Evolutionary conservation across 2,113 vertebrate genomes (phyloP).

Genomic region (Aspiorhynchus laticeps): DNA sequence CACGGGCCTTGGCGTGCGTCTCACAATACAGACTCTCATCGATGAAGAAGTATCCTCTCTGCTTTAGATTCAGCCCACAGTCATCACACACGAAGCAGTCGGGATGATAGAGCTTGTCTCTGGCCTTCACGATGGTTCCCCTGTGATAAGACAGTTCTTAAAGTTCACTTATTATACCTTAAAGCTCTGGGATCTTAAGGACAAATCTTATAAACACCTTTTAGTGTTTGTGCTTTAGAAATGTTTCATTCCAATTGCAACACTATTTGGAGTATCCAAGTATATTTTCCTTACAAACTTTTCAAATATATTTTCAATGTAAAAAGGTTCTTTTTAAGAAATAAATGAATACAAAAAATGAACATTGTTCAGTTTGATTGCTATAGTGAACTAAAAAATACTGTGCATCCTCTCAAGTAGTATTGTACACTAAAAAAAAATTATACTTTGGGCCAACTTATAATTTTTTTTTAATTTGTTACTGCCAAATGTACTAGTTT

Average conservation of each 20-base stretch:
- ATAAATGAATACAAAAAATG: too few relatives aligned
- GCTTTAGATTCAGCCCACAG: slow-evolving; percentile 93
- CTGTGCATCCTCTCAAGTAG: too few relatives aligned
- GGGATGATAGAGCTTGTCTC: slow-evolving; percentile 96
- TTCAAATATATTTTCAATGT: neutral
- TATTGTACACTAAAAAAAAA: too few relatives aligned
- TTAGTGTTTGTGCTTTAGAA: too few relatives aligned
- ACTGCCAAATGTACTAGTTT: too few relatives aligned
- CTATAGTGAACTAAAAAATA: too few relatives aligned
- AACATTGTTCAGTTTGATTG: neutral
- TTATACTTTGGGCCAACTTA: too few relatives aligned
- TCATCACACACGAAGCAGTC: slow-evolving; percentile 97
- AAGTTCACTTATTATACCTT: neutral
- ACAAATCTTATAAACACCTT: neutral
- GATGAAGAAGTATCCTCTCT: slow-evolving; percentile 95
- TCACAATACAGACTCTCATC: slow-evolving; percentile 96
- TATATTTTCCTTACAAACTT: too few relatives aligned
- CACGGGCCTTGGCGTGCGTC: slow-evolving; percentile 91
- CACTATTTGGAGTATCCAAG: too few relatives aligned
- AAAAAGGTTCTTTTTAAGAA: too few relatives aligned
- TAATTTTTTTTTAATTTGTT: too few relatives aligned
- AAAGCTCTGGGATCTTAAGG: neutral
- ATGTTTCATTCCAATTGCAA: too few relatives aligned
- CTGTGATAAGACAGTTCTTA: slow-evolving; percentile 65
- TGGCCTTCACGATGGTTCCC: slow-evolving; percentile 94